Evolutionary conservation across 2,113 vertebrate genomes (phyloP).

Genomic region (Notothenia rossii): DNA sequence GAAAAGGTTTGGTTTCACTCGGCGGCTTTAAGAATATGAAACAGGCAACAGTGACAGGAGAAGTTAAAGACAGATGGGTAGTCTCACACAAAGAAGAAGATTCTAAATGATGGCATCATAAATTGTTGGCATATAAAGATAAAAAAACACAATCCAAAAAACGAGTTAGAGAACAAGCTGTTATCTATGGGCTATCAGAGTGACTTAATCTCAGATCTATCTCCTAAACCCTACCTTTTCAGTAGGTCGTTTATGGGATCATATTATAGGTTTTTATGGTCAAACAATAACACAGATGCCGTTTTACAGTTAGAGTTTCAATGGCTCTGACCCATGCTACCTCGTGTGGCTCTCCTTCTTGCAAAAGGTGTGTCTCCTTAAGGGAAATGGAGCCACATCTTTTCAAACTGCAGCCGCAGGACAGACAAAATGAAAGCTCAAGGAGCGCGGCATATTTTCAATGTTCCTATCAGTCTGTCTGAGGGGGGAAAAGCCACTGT

Average conservation of each 20-base stretch:
- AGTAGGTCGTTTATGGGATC: neutral
- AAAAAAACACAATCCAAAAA: neutral
- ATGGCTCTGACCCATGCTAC: slow-evolving; percentile 22
- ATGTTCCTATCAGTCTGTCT: slow-evolving; percentile 56
- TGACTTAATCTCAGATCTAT: neutral
- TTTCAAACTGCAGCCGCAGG: slow-evolving; percentile 44
- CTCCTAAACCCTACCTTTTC: neutral
- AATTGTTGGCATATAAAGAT: neutral
- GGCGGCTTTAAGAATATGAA: neutral
- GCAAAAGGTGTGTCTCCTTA: slow-evolving; percentile 34
- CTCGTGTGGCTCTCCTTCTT: slow-evolving; percentile 19
- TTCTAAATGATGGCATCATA: neutral
- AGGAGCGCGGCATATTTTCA: slow-evolving; percentile 40
- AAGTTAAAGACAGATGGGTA: neutral
- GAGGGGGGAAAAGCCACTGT: slow-evolving; percentile 19
- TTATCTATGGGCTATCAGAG: neutral
- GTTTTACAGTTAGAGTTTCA: neutral
- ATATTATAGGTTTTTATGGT: neutral
- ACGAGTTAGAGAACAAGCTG: neutral
- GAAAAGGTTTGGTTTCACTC: neutral
- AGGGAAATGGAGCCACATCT: slow-evolving; percentile 40
- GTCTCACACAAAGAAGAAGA: neutral
- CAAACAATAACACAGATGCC: neutral
- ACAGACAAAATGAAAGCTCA: slow-evolving; percentile 67
- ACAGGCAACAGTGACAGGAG: neutral